phyloP scores from a whole-genome alignment of 2,113 vertebrate genomes.

The Oceanites oceanicus region DNA sequence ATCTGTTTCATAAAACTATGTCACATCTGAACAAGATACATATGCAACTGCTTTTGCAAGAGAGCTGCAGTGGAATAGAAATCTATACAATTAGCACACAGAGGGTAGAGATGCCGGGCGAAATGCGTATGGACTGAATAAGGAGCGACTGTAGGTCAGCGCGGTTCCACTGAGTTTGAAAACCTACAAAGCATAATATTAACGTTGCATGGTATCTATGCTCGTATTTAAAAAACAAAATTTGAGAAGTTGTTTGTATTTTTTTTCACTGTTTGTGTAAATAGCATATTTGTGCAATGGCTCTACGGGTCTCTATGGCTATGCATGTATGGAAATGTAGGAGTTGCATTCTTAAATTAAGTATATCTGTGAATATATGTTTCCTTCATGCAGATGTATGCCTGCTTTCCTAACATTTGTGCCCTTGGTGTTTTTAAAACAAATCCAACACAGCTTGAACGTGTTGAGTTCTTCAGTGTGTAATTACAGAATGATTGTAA shows the following conservation, averaged over 20 bases:
- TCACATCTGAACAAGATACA: background rate
- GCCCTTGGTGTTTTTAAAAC: background rate
- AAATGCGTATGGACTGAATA: accelerated
- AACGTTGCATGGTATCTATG: accelerated
- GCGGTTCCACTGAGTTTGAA: background rate
- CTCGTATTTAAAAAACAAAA: background rate
- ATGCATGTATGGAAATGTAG: accelerated
- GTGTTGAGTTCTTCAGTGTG: background rate
- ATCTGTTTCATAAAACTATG: background rate
- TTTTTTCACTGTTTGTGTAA: background rate
- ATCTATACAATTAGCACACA: accelerated
- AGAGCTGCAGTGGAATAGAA: background rate
- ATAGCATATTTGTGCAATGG: background rate
- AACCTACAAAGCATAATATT: background rate
- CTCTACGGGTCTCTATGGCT: background rate
- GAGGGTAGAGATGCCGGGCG: background rate
- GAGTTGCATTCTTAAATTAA: background rate
- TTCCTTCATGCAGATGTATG: background rate
- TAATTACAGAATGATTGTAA: background rate
- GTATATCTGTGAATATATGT: accelerated
- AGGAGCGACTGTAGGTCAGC: accelerated
- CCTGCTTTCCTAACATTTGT: background rate
- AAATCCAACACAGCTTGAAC: background rate
- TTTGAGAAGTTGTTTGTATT: accelerated
- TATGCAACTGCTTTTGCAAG: accelerated